These are phyloP conservation scores for Odocoileus virginianus DNA, from an alignment of 2,113 vertebrate genomes.

Conservation along the genomic window DNA sequence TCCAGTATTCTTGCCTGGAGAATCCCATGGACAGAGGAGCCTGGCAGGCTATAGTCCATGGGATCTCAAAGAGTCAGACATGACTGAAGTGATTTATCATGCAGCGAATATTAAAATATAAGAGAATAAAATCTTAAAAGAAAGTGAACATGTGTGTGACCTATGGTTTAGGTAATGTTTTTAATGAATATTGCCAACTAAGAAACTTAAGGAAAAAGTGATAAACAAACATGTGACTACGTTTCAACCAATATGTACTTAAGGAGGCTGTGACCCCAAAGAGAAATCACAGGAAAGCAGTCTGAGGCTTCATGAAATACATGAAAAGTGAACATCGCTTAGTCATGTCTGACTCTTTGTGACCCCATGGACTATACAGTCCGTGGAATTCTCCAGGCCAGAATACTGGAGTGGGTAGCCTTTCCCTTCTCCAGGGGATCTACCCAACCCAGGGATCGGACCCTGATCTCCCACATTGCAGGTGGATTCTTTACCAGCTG, in stretches of 20 bases:
- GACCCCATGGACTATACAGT: neutral
- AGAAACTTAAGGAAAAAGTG: neutral
- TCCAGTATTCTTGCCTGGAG: neutral
- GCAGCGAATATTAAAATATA: neutral
- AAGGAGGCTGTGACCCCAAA: neutral
- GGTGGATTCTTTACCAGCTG: neutral
- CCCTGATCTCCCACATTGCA: neutral
- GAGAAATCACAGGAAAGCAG: neutral
- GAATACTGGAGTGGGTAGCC: neutral
- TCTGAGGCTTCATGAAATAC: accelerated
- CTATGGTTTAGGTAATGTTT: neutral
- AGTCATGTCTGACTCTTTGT: neutral
- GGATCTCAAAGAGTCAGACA: neutral
- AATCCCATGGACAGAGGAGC: neutral
- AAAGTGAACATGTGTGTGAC: no score
- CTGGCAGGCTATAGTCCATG: neutral
- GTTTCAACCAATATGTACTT: accelerated
- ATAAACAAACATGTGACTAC: neutral
- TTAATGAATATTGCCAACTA: neutral
- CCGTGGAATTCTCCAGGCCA: neutral
- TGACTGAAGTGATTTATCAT: neutral
- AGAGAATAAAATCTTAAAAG: neutral
- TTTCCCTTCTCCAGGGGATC: neutral
- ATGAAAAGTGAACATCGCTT: accelerated
- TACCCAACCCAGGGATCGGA: neutral